phyloP scores from a whole-genome alignment of 2,888 invertebrate species.

The Phasia obesa region DNA sequence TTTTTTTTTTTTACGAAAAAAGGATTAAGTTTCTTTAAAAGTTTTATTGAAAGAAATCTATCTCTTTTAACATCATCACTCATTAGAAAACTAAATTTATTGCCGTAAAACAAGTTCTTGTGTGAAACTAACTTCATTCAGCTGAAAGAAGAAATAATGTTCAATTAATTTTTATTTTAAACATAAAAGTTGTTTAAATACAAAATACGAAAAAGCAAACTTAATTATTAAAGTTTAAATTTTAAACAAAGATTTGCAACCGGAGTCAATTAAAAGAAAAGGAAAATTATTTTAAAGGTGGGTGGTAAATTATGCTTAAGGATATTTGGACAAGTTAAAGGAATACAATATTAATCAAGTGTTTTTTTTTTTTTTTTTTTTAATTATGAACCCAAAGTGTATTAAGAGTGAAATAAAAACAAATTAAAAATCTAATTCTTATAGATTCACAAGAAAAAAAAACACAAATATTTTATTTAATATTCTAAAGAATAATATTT shows the following conservation, averaged over 20 bases:
- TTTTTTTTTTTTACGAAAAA: constrained; percentile 5
- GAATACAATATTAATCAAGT: no score
- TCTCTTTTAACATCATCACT: not conserved
- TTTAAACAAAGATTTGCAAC: constrained; percentile 16
- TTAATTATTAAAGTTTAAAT: constrained; percentile 1
- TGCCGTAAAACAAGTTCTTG: not conserved
- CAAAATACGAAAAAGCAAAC: not conserved
- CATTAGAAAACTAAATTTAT: not conserved
- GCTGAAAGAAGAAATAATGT: not conserved
- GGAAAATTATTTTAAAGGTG: constrained; percentile 41
- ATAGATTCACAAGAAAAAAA: no score
- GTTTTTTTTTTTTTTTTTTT: not conserved
- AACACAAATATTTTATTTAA: no score
- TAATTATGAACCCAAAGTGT: no score
- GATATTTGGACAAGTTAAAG: no score
- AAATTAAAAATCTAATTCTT: no score
- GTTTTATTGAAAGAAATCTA: not conserved
- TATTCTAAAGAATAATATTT: no score
- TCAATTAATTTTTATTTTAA: not conserved
- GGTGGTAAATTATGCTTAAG: not conserved
- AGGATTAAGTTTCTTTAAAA: constrained; percentile 19
- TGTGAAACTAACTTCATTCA: constrained; percentile 15
- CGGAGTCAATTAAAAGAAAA: constrained; percentile 51
- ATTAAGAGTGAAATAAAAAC: no score
- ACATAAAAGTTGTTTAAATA: not conserved